phyloP scores from a whole-genome alignment of 2,888 invertebrate genomes.

The Dusona sp. region DNA sequence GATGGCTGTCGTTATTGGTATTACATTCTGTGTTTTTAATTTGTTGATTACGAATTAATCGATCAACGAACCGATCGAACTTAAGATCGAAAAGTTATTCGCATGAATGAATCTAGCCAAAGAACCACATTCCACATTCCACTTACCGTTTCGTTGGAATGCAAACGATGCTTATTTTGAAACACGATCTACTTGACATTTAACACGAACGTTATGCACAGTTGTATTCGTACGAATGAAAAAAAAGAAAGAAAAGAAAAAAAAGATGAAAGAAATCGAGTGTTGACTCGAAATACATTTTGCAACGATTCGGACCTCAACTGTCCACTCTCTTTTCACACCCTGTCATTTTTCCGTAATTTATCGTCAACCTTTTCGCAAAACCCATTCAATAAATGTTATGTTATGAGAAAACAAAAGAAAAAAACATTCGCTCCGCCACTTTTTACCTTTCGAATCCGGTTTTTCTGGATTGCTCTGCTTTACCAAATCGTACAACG shows the following conservation, averaged over 20 bases:
- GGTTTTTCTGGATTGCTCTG: conserved; percentile 67
- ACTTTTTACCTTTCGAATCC: conserved; percentile 71
- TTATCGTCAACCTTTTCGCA: background rate
- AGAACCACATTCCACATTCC: no score
- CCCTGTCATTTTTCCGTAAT: background rate
- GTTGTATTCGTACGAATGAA: background rate
- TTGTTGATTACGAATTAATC: background rate
- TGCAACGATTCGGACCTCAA: conserved; percentile 16
- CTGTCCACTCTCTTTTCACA: background rate
- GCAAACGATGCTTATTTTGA: conserved; percentile 10
- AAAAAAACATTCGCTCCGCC: background rate
- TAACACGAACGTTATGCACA: background rate
- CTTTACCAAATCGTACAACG: conserved; percentile 77
- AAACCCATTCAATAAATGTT: background rate
- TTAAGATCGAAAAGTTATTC: background rate
- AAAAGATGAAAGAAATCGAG: background rate
- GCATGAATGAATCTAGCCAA: background rate
- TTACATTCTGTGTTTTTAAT: background rate
- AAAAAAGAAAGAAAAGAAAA: background rate
- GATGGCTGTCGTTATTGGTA: background rate
- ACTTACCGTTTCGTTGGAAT: conserved; percentile 9
- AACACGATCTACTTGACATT: conserved; percentile 29
- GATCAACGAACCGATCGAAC: background rate
- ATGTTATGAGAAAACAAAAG: background rate
- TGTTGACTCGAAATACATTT: conserved; percentile 4